Conservation (phyloP, 2,797 vertebrate species). For the Apodemus agrarius region DNA sequence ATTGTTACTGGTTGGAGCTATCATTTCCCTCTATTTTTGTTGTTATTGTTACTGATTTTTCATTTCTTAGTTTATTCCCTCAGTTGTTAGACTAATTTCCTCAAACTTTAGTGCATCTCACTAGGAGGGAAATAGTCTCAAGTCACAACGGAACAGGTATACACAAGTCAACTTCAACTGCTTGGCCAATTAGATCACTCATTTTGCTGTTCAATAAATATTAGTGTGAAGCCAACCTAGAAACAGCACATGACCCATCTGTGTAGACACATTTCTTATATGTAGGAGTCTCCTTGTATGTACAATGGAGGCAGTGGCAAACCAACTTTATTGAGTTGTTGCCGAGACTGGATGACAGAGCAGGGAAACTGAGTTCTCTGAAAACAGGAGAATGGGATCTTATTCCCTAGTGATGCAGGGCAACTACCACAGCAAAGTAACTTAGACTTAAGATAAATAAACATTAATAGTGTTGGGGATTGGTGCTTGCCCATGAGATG, state of each 20-base stretch:
- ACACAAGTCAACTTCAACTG: not conserved
- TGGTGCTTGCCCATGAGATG: no score
- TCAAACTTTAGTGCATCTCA: not conserved
- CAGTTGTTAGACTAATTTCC: not conserved
- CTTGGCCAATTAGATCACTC: not conserved
- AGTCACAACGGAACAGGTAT: not conserved
- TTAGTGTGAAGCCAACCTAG: not conserved
- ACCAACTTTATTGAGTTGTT: not conserved
- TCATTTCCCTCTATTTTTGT: not conserved
- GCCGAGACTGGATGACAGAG: not conserved
- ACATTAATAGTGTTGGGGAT: no score
- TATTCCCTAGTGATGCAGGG: not conserved
- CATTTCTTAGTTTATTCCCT: slow-evolving; percentile 1
- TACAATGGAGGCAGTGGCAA: no score
- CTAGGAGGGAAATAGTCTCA: not conserved
- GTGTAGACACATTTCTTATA: not conserved
- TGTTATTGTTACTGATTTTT: not conserved
- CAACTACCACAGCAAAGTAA: no score
- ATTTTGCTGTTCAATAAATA: not conserved
- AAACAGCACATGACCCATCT: not conserved
- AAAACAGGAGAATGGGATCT: not conserved
- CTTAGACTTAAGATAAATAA: no score
- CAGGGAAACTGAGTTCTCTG: not conserved
- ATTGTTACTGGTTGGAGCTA: not conserved
- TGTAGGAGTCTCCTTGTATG: no score